Conservation (phyloP, 2,113 vertebrate species). For the Tachuris rubrigastra region DNA sequence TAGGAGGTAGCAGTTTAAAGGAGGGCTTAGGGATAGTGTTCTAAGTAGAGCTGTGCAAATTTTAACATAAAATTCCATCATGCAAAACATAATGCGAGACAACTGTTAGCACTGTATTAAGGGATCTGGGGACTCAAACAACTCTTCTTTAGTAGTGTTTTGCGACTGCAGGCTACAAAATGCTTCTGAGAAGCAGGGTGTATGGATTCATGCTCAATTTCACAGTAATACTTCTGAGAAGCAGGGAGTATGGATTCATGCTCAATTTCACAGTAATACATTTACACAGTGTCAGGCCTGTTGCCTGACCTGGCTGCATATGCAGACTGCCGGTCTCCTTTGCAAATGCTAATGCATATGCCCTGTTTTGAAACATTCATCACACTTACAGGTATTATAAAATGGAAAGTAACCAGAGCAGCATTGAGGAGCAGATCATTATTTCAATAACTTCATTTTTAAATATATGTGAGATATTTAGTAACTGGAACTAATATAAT, state of each 20-base stretch:
- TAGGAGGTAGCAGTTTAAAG: not conserved
- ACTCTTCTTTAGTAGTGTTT: not conserved
- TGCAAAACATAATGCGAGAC: not conserved
- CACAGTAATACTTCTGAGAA: not conserved
- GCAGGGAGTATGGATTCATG: not conserved
- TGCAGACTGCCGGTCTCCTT: not conserved
- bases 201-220: not conserved
- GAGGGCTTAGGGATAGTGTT: not conserved
- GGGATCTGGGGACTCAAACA: not conserved
- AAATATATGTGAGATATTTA: not conserved
- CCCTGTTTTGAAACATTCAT: not conserved
- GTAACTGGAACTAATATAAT: not conserved
- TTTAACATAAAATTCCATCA: not conserved
- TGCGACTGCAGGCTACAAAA: not conserved
- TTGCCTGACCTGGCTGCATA: not conserved
- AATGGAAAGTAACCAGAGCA: not conserved
- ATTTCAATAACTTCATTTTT: not conserved
- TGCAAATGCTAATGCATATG: not conserved
- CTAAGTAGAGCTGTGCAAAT: not conserved
- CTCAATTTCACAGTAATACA: not conserved
- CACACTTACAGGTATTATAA: not conserved
- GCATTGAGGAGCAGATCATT: not conserved
- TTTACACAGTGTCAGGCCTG: not conserved
- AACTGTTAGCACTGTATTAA: not conserved
- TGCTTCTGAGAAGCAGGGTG: not conserved